Evolutionary conservation across 1,140 invertebrate genomes (phyloP).

Genomic region (Orchestia grillus): DNA sequence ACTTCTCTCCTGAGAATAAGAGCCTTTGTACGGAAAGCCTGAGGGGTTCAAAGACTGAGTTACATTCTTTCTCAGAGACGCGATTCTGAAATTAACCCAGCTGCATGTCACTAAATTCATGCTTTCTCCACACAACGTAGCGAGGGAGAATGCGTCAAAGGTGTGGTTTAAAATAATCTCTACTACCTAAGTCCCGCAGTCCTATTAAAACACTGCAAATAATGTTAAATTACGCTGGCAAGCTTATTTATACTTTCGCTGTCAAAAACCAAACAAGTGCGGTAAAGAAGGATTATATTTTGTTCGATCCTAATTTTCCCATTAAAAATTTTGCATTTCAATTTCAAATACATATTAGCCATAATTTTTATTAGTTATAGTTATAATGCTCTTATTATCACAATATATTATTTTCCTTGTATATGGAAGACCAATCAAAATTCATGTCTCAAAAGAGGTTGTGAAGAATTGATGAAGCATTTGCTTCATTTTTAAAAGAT

Average conservation of each 20-base stretch:
- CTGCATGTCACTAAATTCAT: background rate
- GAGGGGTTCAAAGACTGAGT: background rate
- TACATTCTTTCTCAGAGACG: background rate
- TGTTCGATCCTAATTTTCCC: background rate
- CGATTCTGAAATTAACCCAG: background rate
- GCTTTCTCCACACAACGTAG: too few relatives aligned
- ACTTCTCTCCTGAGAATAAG: background rate
- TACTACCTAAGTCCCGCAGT: background rate
- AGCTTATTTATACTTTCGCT: background rate
- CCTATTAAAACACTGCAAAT: background rate
- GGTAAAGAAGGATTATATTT: background rate
- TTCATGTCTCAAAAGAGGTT: background rate
- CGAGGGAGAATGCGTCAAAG: background rate
- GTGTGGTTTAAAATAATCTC: background rate
- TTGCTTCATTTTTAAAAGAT: background rate
- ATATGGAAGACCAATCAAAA: background rate
- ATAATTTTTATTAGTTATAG: too few relatives aligned
- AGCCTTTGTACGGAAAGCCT: background rate
- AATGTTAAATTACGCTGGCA: background rate
- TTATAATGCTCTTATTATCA: too few relatives aligned
- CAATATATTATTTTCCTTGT: too few relatives aligned
- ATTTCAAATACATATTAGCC: background rate
- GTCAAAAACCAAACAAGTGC: background rate
- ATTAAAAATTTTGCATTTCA: background rate
- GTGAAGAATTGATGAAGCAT: background rate